Conservation (phyloP, 1,140 invertebrate genomes). For the Panulirus ornatus region DNA sequence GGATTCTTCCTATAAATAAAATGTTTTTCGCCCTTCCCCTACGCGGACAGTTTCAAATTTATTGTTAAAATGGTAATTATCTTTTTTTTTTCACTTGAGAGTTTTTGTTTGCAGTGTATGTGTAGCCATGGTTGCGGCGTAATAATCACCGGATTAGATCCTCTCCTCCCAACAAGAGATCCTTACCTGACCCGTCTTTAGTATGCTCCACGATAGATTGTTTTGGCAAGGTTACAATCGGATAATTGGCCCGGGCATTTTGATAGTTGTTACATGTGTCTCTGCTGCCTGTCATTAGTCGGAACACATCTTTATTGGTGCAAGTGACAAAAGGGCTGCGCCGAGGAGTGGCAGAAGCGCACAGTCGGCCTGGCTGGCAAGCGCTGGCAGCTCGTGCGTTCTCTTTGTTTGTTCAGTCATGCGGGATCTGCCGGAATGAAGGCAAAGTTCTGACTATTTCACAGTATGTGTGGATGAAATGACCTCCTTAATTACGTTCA, state of each 20-base stretch:
- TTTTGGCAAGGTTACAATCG: conserved; percentile 8
- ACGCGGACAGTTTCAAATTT: not conserved
- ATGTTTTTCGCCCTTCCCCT: not conserved
- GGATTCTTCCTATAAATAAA: not conserved
- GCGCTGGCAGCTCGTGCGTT: too few species aligned
- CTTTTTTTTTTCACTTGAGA: not conserved
- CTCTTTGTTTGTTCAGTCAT: too few species aligned
- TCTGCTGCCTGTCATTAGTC: conserved; percentile 4
- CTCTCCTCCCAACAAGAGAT: not conserved
- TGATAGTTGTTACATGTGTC: conserved; percentile 8
- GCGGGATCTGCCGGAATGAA: too few species aligned
- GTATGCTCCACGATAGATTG: not conserved
- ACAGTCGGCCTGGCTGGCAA: too few species aligned
- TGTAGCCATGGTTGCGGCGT: not conserved
- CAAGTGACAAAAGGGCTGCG: not conserved
- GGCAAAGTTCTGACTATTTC: too few species aligned
- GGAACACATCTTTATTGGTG: conserved; percentile 6
- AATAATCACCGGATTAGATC: conserved; percentile 1
- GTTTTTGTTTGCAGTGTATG: not conserved
- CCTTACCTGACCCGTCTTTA: not conserved
- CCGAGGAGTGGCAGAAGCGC: not conserved
- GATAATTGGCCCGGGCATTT: conserved; percentile 18
- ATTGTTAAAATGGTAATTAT: conserved; percentile 8
- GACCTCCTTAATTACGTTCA: too few species aligned
- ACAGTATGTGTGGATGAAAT: too few species aligned